These are phyloP conservation scores for Alauda arvensis DNA, from an alignment of 2,797 vertebrate genomes.

Conservation along the genomic window DNA sequence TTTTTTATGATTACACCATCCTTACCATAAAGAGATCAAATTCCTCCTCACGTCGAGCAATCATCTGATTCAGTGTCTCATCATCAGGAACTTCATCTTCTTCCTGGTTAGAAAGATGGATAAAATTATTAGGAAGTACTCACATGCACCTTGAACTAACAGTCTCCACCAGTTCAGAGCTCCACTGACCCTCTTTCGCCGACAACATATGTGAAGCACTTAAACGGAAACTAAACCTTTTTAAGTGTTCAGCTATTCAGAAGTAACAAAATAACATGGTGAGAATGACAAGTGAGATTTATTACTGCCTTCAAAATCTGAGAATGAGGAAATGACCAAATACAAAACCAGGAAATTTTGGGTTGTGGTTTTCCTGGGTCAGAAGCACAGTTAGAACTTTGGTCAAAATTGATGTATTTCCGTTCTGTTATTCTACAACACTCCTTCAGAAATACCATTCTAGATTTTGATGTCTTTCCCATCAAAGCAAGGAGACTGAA, in stretches of 20 bases:
- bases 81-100: constrained; percentile 98
- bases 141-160: not conserved
- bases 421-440: not conserved
- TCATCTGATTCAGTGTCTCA: constrained; percentile 98
- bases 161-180: not conserved
- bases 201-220: not conserved
- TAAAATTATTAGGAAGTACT: not conserved
- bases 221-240: not conserved
- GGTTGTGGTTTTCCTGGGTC: constrained; percentile 26
- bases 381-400: not conserved
- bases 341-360: not conserved
- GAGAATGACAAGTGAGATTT: not conserved
- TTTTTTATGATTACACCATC: not conserved
- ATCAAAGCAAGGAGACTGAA: not conserved
- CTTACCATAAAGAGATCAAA: constrained; percentile 98
- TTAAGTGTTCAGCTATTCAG: not conserved
- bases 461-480: not conserved
- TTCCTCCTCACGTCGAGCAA: constrained; percentile 92
- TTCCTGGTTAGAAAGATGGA: constrained; percentile 74
- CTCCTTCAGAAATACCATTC: not conserved
- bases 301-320: not conserved
- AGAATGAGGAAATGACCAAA: constrained; percentile 33
- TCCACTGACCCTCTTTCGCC: not conserved
- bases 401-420: constrained; percentile 6
- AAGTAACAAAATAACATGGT: not conserved